Percentiles rank a stretch among this genome's conserved stretches.
Conservation (phyloP, 2,113 vertebrate species). For the Corvus hawaiiensis region DNA sequence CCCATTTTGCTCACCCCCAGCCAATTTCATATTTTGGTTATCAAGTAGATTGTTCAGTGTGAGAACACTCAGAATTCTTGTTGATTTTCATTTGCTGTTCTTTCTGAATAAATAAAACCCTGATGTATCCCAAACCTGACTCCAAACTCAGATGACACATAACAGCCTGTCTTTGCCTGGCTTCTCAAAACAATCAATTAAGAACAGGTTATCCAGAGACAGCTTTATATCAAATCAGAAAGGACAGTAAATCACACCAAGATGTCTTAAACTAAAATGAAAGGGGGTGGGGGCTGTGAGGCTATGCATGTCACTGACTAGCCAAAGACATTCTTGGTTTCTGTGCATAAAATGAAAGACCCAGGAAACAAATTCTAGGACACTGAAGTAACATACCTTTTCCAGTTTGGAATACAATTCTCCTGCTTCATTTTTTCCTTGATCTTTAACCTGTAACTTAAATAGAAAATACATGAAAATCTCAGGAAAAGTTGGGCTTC, state of each 20-base stretch:
- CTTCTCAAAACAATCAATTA: not conserved
- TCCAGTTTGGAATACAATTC: constrained; percentile 87
- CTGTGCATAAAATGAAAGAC: not conserved
- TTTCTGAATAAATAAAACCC: not conserved
- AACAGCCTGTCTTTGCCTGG: not conserved
- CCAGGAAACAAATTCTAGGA: not conserved
- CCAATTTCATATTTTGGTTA: not conserved
- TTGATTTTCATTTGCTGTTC: not conserved
- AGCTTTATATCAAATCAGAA: not conserved
- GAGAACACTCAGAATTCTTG: not conserved
- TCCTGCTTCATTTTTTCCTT: constrained; percentile 90
- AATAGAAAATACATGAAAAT: constrained; percentile 42
- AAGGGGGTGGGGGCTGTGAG: not conserved
- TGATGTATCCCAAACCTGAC: not conserved
- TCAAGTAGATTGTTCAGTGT: not conserved
- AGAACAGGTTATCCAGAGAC: not conserved
- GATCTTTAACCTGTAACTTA: constrained; percentile 88
- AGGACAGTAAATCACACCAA: not conserved
- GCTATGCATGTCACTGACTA: not conserved
- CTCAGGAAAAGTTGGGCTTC: not conserved
- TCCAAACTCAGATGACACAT: not conserved
- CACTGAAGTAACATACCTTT: constrained; percentile 78
- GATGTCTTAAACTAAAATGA: not conserved
- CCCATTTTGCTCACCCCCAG: not conserved
- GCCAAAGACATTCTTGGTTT: not conserved